Evolutionary conservation across 2,797 vertebrate genomes (phyloP), one percentile per base, ranked within the genome.

Genomic region (Hyperoplus lanceolatus): DNA sequence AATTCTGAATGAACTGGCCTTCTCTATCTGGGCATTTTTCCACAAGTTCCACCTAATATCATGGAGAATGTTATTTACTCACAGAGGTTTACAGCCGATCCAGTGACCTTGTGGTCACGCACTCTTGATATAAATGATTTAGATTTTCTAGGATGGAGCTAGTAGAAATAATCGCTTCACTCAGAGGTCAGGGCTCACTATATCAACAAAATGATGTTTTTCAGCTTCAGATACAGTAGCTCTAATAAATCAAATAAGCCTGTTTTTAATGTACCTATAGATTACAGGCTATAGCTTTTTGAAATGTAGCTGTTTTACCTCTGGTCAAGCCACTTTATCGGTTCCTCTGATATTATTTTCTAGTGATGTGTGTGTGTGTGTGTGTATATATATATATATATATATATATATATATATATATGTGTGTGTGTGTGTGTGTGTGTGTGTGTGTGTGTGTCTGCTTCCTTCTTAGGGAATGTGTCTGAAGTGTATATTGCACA

Each of bases 21-120:
- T 77, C 49, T 78, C 70, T 62, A 71, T 81, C 61, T 81, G 74
- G 63, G 80, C 75, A 51, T 79, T 73, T 81, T 68, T 79, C 73
- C 75, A 81, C 74, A 73, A 77, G 61, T 71, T 81, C 49, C 63
- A 50, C 67, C 69, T 70, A 75, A 73, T 65, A 81, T 73, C 41
- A 75, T 58, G 53, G 45, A 61, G 48, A 69, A 56, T 66, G 42
- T 67, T 61, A 68, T 51, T 29, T 41, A 61, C 41, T 62, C 57
- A 69, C 58, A n/a, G 21, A 60, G 64, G 49, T 65, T 48, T 61
- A 43, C 58, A 66, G 66, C 64, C 69, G 73, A 51, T 38, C 29
- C 38, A 59, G 6, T 77, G 81, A 82, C 82, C 75, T 72, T 83
- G 42, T 77, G 29, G 36, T 49, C 48, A 29, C 38, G 1, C 41